phyloP scores from a whole-genome alignment of 1,140 invertebrate genomes.

The Notospermus geniculatus region DNA sequence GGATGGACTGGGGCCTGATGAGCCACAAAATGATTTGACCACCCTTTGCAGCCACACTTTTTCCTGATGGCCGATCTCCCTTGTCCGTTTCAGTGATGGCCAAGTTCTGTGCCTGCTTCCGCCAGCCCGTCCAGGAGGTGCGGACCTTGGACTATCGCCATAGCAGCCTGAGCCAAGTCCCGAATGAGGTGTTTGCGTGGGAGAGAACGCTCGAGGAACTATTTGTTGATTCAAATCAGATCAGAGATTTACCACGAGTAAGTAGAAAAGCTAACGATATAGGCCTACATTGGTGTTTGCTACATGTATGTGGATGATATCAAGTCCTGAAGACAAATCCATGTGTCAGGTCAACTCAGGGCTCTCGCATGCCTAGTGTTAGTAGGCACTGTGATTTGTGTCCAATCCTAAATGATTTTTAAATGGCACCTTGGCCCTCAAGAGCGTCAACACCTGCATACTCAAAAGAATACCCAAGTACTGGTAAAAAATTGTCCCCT shows the following conservation, averaged over 20 bases:
- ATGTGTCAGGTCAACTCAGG: too few species aligned
- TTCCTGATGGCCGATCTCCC: too few species aligned
- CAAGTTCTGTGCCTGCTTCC: constrained; percentile 45
- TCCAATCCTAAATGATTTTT: background rate
- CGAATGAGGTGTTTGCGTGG: constrained; percentile 95
- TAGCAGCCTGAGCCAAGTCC: constrained; percentile 90
- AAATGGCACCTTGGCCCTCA: background rate
- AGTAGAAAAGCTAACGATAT: constrained; percentile 25
- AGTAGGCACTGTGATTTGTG: too few species aligned
- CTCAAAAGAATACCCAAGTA: too few species aligned
- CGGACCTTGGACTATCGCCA: constrained; percentile 98
- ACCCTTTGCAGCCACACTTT: too few species aligned
- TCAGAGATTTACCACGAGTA: constrained; percentile 94
- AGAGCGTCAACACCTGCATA: too few species aligned
- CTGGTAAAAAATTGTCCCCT: too few species aligned
- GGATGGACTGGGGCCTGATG: too few species aligned
- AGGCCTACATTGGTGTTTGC: background rate
- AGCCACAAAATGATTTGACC: too few species aligned
- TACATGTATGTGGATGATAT: too few species aligned
- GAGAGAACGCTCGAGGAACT: constrained; percentile 95
- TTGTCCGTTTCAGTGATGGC: constrained; percentile 24
- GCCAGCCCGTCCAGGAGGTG: constrained; percentile 61
- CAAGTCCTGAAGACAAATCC: too few species aligned
- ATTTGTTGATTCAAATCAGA: constrained; percentile 95
- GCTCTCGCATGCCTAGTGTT: too few species aligned